Conservation (phyloP, 2,113 vertebrate species). For the Apteryx owenii region DNA sequence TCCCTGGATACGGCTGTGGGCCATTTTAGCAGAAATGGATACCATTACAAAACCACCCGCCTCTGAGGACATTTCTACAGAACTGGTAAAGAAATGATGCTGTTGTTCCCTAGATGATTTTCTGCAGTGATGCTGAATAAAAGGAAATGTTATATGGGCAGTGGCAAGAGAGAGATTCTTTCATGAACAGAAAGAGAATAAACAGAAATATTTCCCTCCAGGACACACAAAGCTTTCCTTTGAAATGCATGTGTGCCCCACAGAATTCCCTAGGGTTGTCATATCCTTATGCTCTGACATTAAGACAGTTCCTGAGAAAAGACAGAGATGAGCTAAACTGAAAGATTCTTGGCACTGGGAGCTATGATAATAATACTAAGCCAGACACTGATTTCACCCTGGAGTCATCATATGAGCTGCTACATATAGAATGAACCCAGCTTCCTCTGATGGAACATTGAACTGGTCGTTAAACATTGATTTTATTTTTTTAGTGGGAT, state of each 20-base stretch:
- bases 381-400: not conserved
- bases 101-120: not conserved
- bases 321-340: not conserved
- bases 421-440: not conserved
- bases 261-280: not conserved
- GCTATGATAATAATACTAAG: not conserved
- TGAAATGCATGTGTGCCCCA: not conserved
- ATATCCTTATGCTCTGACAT: not conserved
- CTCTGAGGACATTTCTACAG: not conserved
- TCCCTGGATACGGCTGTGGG: not conserved
- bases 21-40: constrained; percentile 13
- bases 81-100: not conserved
- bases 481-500: constrained; percentile 43
- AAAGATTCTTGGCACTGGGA: not conserved
- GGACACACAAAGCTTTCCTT: not conserved
- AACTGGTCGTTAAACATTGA: constrained; percentile 47
- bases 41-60: not conserved
- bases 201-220: not conserved
- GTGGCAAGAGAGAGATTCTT: not conserved
- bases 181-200: not conserved
- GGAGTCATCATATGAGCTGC: not conserved
- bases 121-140: not conserved
- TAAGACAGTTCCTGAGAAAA: constrained; percentile 14
- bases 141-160: not conserved
- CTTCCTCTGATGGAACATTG: constrained; percentile 4